Percentiles rank a stretch among this genome's conserved stretches.
Evolutionary conservation across 1,140 invertebrate species (phyloP).

Genomic region (Triops longicaudatus): DNA sequence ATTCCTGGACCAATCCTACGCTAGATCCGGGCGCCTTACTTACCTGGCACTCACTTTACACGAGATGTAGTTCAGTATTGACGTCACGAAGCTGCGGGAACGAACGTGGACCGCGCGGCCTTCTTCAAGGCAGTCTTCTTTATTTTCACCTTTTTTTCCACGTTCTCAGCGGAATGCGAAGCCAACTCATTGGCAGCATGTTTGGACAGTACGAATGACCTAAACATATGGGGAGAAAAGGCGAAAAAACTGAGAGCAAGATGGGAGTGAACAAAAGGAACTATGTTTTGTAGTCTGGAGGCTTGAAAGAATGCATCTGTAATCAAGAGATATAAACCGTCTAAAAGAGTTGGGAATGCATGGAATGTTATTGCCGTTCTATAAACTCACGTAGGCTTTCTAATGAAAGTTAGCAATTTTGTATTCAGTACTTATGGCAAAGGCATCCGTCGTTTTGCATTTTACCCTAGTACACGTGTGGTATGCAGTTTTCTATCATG

Average conservation of each 20-base stretch:
- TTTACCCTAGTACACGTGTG: neutral
- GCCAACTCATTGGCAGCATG: neutral
- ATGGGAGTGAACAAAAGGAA: neutral
- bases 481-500: neutral
- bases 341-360: neutral
- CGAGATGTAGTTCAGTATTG: constrained; percentile 4
- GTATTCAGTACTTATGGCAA: too few relatives aligned
- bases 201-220: neutral
- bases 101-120: neutral
- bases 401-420: neutral
- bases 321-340: neutral
- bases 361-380: neutral
- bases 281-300: neutral
- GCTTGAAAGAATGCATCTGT: neutral
- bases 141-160: constrained; percentile 4
- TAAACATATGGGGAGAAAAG: neutral
- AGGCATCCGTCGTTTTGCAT: too few relatives aligned
- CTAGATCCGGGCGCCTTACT: constrained; percentile 13
- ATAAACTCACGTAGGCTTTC: neutral
- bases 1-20: neutral
- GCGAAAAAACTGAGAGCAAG: neutral
- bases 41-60: neutral
- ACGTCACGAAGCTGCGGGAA: neutral
- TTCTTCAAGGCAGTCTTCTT: constrained; percentile 12
- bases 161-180: neutral